Evolutionary conservation across 2,888 invertebrate species (phyloP).

Genomic region (Lasioglossum pauxillum): DNA sequence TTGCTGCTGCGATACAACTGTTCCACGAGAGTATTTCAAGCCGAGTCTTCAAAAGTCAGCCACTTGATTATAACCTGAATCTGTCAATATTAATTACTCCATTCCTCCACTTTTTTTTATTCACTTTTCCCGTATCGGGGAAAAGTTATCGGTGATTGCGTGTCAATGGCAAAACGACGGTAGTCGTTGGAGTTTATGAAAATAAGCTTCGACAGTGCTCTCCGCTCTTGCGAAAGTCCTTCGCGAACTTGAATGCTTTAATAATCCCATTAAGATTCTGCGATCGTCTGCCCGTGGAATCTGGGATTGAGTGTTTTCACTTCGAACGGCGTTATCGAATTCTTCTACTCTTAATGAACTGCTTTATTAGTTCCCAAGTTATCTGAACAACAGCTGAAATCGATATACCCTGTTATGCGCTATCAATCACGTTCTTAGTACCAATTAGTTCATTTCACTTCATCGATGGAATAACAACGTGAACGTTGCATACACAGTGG

Average conservation of each 20-base stretch:
- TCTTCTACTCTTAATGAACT: background rate
- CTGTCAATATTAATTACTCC: conserved; percentile 11
- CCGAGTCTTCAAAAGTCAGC: background rate
- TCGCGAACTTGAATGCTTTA: conserved; percentile 9
- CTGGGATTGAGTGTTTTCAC: conserved; percentile 31
- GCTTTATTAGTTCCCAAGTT: conserved; percentile 2
- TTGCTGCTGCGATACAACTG: background rate
- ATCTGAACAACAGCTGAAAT: background rate
- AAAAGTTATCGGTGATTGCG: conserved; percentile 4
- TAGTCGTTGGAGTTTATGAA: conserved; percentile 9
- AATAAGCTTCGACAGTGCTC: conserved; percentile 24
- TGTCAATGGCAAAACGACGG: background rate
- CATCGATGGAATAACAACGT: background rate
- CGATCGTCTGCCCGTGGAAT: conserved; percentile 10
- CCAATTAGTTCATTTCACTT: background rate
- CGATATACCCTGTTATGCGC: background rate
- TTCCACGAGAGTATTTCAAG: background rate
- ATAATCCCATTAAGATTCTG: conserved; percentile 37
- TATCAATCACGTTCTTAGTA: background rate
- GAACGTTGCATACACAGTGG: no score
- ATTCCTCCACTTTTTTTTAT: background rate
- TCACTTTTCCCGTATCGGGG: background rate
- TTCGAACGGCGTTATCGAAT: conserved; percentile 16
- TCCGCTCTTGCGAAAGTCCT: conserved; percentile 3
- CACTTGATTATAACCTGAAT: background rate